Conservation (phyloP, 1,140 invertebrate species). For the Pseudomyrmex concolor region DNA sequence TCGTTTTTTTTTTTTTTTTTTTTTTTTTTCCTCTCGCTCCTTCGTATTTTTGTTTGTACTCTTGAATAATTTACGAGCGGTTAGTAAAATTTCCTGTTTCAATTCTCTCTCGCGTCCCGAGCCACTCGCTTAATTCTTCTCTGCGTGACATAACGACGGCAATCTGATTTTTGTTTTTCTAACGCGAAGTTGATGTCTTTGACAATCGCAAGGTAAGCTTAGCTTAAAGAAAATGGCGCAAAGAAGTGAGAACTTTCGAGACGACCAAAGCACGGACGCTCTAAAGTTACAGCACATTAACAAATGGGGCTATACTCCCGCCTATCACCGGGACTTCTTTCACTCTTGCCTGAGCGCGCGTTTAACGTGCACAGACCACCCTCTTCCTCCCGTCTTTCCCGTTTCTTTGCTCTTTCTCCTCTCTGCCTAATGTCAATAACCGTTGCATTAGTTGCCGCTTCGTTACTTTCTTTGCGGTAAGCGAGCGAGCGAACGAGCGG, state of each 20-base stretch:
- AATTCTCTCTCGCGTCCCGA: not conserved
- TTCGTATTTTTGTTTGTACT: not conserved
- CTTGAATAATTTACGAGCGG: slow-evolving; percentile 31
- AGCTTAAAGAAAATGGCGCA: slow-evolving; percentile 25
- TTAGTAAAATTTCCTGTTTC: not conserved
- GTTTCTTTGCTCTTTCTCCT: slow-evolving; percentile 56
- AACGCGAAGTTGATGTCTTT: not conserved
- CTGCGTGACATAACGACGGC: not conserved
- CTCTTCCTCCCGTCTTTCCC: slow-evolving; percentile 42
- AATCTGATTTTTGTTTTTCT: slow-evolving; percentile 6
- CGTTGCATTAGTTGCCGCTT: slow-evolving; percentile 67
- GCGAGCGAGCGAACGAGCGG: slow-evolving; percentile 42
- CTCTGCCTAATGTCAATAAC: slow-evolving; percentile 56
- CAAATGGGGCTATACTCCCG: slow-evolving; percentile 34
- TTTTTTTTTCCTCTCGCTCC: not conserved
- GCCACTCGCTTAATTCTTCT: not conserved
- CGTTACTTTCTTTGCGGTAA: slow-evolving; percentile 70
- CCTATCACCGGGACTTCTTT: slow-evolving; percentile 31
- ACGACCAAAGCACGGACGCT: slow-evolving; percentile 20
- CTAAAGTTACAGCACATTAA: slow-evolving; percentile 47
- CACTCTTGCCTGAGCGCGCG: slow-evolving; percentile 51
- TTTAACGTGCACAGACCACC: slow-evolving; percentile 38
- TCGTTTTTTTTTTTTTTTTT: slow-evolving; percentile 14
- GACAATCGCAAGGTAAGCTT: slow-evolving; percentile 20
- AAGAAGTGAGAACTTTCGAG: not conserved